phyloP scores from a whole-genome alignment of 2,797 vertebrate species.

The Serranus cabrilla region DNA sequence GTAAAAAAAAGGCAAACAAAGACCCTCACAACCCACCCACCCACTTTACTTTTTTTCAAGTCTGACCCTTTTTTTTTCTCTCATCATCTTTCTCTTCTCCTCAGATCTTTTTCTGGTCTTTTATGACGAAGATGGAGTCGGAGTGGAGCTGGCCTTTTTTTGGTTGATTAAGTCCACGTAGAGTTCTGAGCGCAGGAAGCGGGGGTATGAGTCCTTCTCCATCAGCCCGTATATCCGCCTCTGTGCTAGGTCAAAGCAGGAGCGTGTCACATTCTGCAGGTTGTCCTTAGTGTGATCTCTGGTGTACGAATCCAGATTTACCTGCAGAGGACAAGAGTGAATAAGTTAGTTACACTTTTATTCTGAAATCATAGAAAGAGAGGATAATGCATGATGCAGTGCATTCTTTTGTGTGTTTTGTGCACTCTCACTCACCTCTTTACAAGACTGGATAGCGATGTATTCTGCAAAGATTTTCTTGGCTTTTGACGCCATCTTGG shows the following conservation, averaged over 20 bases:
- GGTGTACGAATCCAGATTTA: conserved; percentile 96
- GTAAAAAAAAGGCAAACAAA: conserved; percentile 70
- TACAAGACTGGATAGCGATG: conserved; percentile 98
- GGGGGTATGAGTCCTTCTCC: conserved; percentile 98
- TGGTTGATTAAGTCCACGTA: conserved; percentile 97
- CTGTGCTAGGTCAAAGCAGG: conserved; percentile 96
- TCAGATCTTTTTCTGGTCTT: conserved; percentile 51
- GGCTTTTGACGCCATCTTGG: conserved; percentile 97
- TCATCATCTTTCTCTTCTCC: conserved; percentile 37
- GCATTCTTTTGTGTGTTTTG: no score
- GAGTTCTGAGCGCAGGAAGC: conserved; percentile 97
- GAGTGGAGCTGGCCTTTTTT: conserved; percentile 92
- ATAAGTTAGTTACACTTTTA: background rate
- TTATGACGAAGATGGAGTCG: conserved; percentile 89
- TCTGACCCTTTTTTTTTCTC: conserved; percentile 53
- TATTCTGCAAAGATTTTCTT: conserved; percentile 98
- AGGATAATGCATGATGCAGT: background rate
- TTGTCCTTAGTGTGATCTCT: conserved; percentile 97
- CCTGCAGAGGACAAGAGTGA: conserved; percentile 77
- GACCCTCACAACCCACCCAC: conserved; percentile 57
- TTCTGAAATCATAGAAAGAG: background rate
- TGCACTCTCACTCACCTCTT: conserved; percentile 89
- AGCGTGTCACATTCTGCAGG: conserved; percentile 92
- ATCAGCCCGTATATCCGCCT: conserved; percentile 96
- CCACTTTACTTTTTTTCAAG: conserved; percentile 56